A percentile compares a stretch with the other conserved stretches of the same genome.
Evolutionary conservation across 2,113 vertebrate genomes (phyloP).

Genomic region (Corythoichthys haematopterus): DNA sequence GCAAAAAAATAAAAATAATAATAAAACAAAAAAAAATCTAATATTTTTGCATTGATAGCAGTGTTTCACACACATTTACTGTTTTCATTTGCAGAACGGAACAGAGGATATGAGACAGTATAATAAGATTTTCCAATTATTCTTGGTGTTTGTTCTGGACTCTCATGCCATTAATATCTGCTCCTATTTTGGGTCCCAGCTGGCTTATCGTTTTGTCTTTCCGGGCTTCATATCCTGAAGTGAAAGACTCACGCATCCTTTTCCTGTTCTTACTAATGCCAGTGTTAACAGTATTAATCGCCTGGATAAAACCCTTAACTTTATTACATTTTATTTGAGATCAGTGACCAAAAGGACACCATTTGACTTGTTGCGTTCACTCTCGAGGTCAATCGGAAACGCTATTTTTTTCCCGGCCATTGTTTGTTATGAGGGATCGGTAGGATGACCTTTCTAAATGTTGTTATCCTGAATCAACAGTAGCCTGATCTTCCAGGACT

Average conservation of each 20-base stretch:
- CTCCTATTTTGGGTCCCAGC: conserved; percentile 24
- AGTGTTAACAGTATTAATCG: not conserved
- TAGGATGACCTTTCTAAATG: conserved; percentile 28
- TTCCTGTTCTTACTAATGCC: conserved; percentile 20
- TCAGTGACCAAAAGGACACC: not conserved
- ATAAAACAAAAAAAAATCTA: not conserved
- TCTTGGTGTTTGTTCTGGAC: conserved; percentile 2
- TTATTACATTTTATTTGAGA: not conserved
- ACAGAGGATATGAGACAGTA: not conserved
- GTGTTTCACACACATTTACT: not conserved
- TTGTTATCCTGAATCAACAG: conserved; percentile 53
- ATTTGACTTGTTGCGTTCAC: conserved; percentile 13
- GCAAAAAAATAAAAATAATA: not conserved
- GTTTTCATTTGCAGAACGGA: not conserved
- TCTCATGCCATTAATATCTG: conserved; percentile 25
- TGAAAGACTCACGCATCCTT: conserved; percentile 27
- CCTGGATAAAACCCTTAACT: not conserved
- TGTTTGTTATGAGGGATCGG: conserved; percentile 55
- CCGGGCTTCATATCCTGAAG: conserved; percentile 40
- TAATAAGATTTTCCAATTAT: not conserved
- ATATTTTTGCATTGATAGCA: not conserved
- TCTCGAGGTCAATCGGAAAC: conserved; percentile 27
- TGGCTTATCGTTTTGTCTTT: conserved; percentile 37
- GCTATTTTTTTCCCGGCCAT: conserved; percentile 50
- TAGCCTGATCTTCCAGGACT: conserved; percentile 58